These are phyloP conservation scores for Schizopygopsis pylzovi DNA, from an alignment of 2,797 vertebrate species.

Conservation along the genomic window DNA sequence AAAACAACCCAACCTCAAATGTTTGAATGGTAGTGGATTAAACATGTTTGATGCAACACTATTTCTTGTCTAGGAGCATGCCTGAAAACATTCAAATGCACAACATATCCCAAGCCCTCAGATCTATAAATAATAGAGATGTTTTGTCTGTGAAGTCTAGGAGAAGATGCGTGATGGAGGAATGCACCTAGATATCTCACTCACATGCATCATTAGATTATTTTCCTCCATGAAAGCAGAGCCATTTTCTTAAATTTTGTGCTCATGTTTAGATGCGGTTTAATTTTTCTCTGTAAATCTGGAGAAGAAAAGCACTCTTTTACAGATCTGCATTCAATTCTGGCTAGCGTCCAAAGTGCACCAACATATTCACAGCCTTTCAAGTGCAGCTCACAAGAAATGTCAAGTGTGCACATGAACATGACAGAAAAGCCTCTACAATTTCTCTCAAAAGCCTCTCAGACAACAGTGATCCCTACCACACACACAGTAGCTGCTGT, in stretches of 20 bases:
- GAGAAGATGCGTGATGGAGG: not conserved
- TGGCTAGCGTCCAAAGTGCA: slow-evolving; percentile 27
- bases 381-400: slow-evolving; percentile 21
- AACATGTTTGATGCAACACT: not conserved
- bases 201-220: slow-evolving; percentile 8
- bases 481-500: not conserved
- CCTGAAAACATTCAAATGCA: slow-evolving; percentile 7
- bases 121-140: slow-evolving; percentile 42
- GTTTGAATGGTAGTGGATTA: not conserved
- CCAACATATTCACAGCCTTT: slow-evolving; percentile 29
- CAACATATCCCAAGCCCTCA: not conserved
- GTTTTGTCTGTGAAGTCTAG: slow-evolving; percentile 20
- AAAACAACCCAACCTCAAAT: not conserved
- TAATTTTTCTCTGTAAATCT: not conserved
- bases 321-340: slow-evolving; percentile 4
- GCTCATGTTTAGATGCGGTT: not conserved
- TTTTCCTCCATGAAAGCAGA: not conserved
- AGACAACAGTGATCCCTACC: not conserved
- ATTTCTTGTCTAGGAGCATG: slow-evolving; percentile 11
- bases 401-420: slow-evolving; percentile 27
- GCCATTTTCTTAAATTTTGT: not conserved
- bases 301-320: not conserved
- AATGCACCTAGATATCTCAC: not conserved
- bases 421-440: slow-evolving; percentile 3
- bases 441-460: not conserved